A percentile compares a stretch with the other conserved stretches of the same genome.
Conservation (phyloP, 35 echinoderm and acorn worm species). For the Acanthaster planci region DNA sequence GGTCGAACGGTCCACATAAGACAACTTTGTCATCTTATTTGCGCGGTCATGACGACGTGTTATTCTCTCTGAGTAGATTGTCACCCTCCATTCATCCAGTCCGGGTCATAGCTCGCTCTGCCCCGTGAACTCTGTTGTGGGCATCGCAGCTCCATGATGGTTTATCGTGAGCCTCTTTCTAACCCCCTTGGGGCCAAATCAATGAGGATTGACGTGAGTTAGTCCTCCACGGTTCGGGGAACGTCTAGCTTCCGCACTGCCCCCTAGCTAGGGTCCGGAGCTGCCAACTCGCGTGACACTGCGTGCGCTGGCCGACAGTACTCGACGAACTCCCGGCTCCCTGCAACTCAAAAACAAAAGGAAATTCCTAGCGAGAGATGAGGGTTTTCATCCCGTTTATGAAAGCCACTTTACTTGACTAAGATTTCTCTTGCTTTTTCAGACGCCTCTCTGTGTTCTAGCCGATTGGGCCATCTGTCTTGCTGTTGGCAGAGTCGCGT, state of each 20-base stretch:
- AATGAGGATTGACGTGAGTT: slow-evolving; percentile 28
- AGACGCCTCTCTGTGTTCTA: no score
- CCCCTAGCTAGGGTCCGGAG: not conserved
- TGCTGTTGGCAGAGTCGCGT: not conserved
- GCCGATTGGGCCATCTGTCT: no score
- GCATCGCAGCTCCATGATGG: no score
- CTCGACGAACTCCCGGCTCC: no score
- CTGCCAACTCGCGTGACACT: slow-evolving; percentile 16
- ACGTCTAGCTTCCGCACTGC: not conserved
- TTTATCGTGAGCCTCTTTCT: not conserved
- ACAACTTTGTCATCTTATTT: no score
- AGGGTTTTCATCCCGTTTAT: no score
- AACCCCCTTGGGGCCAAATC: not conserved
- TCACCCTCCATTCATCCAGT: slow-evolving; percentile 10
- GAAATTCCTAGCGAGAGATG: not conserved
- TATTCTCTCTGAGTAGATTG: not conserved
- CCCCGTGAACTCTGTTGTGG: no score
- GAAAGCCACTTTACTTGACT: no score
- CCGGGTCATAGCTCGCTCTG: no score
- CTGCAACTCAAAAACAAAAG: not conserved
- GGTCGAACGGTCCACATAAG: no score
- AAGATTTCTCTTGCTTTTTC: no score
- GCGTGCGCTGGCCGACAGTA: not conserved
- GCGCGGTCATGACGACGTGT: no score
- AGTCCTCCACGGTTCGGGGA: not conserved